Evolutionary conservation across 2,113 vertebrate genomes (phyloP).

Genomic region (Cyanistes caeruleus): DNA sequence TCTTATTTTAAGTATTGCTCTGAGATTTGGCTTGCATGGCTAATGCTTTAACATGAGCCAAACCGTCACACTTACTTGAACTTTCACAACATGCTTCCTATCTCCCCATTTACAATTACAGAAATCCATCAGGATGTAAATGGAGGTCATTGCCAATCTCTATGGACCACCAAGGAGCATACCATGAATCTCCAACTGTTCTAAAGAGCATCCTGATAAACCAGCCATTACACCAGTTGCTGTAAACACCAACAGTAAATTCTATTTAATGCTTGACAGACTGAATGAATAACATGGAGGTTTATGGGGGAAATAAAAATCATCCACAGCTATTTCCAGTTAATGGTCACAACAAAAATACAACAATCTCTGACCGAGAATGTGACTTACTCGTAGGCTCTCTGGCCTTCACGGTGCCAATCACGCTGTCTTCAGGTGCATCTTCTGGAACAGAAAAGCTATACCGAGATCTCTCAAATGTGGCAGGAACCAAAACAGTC

Average conservation of each 20-base stretch:
- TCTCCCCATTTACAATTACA: background rate
- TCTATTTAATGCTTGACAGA: background rate
- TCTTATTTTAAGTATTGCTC: background rate
- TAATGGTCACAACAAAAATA: background rate
- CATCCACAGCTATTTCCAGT: background rate
- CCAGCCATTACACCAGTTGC: background rate
- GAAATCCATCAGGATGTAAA: background rate
- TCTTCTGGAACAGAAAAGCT: slow-evolving; percentile 85
- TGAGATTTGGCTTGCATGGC: background rate
- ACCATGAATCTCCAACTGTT: background rate
- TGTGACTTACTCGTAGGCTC: slow-evolving; percentile 78
- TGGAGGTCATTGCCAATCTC: background rate
- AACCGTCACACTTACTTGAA: background rate
- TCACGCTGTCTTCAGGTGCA: slow-evolving; percentile 68
- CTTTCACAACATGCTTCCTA: background rate
- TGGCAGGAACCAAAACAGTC: slow-evolving; percentile 74
- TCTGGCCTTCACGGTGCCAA: slow-evolving; percentile 83
- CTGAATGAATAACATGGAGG: background rate
- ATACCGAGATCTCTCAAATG: slow-evolving; percentile 86
- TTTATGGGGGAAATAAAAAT: background rate
- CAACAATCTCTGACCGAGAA: background rate
- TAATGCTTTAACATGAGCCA: background rate
- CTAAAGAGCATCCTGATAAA: background rate
- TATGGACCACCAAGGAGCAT: background rate
- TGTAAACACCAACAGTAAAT: background rate